phyloP scores from a whole-genome alignment of 2,113 vertebrate species.

The Ibidorhyncha struthersii region DNA sequence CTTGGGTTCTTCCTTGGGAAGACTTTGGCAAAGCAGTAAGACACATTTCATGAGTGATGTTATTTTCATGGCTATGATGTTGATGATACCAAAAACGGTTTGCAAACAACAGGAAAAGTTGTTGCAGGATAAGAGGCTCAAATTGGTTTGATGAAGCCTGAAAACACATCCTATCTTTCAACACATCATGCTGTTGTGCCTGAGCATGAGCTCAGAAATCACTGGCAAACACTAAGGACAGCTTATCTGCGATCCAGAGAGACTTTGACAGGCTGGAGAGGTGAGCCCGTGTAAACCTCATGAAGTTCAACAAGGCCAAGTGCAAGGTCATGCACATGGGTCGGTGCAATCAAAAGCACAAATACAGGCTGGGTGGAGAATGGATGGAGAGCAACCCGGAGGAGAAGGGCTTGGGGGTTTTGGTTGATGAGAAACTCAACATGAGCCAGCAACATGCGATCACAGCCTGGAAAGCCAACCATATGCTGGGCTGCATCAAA shows the following conservation, averaged over 20 bases:
- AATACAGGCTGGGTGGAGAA: not conserved
- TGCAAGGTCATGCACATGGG: not conserved
- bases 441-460: not conserved
- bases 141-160: not conserved
- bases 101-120: conserved; percentile 22
- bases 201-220: not conserved
- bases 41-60: not conserved
- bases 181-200: not conserved
- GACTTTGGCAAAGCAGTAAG: not conserved
- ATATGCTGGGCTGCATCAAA: too few relatives aligned
- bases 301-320: not conserved
- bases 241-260: not conserved
- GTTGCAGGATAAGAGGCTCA: not conserved
- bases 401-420: not conserved
- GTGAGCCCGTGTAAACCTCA: not conserved
- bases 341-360: not conserved
- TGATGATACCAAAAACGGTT: not conserved
- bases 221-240: not conserved
- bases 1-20: not conserved
- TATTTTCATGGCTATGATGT: not conserved
- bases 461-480: not conserved
- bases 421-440: not conserved
- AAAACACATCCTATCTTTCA: not conserved
- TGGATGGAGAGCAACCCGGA: not conserved
- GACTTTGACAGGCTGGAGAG: not conserved